phyloP scores from a whole-genome alignment of 2,113 vertebrate species.

The Candoia aspera region DNA sequence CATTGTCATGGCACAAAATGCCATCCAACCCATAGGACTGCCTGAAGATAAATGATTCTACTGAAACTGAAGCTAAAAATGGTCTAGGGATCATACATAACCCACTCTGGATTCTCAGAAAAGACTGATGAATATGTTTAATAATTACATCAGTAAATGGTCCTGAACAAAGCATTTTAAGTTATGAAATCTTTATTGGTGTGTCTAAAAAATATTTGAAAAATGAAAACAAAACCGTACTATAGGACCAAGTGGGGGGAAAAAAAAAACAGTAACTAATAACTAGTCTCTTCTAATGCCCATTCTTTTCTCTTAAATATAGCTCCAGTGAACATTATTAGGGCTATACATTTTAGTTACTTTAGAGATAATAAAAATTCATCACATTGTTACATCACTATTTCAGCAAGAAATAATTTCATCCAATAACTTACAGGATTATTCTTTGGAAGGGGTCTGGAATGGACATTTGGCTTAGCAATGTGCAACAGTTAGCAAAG shows the following conservation, averaged over 20 bases:
- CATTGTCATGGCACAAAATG: conserved; percentile 34
- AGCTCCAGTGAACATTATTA: not conserved
- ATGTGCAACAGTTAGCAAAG: conserved; percentile 8
- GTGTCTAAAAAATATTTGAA: not conserved
- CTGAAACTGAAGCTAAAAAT: not conserved
- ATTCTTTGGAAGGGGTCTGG: not conserved
- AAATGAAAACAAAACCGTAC: conserved; percentile 4
- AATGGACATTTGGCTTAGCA: not conserved
- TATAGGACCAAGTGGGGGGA: not conserved
- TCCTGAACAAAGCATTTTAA: conserved; percentile 26
- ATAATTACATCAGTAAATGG: not conserved
- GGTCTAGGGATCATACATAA: not conserved
- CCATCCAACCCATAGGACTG: not conserved
- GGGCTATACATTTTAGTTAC: not conserved
- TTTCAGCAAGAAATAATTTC: not conserved
- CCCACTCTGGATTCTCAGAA: not conserved
- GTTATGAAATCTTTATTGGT: conserved; percentile 11
- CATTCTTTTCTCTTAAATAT: not conserved
- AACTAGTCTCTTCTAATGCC: not conserved
- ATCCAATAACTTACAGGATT: not conserved
- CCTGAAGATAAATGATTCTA: not conserved
- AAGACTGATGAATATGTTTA: not conserved
- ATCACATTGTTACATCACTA: not conserved
- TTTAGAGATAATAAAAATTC: not conserved
- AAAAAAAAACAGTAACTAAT: not conserved